These are phyloP conservation scores for Nothoprocta perdicaria DNA, from an alignment of 2,113 vertebrate species.

Conservation along the genomic window DNA sequence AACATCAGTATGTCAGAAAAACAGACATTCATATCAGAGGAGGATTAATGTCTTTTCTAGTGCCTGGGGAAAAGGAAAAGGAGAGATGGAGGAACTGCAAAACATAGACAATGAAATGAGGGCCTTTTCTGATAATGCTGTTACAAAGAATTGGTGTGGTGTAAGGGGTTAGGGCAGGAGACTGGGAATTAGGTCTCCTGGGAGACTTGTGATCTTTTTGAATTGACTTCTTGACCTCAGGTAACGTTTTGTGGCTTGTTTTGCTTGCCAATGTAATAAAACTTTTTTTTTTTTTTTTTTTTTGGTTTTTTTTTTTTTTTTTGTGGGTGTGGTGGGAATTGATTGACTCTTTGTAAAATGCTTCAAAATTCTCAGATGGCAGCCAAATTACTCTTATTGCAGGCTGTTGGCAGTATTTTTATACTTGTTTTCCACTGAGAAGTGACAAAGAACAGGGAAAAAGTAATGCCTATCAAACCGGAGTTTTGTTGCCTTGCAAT, in stretches of 20 bases:
- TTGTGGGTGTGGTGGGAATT: not conserved
- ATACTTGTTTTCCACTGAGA: not conserved
- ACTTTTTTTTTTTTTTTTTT: not conserved
- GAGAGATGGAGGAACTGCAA: not conserved
- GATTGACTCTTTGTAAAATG: not conserved
- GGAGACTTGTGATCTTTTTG: not conserved
- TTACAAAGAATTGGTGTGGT: fast-evolving
- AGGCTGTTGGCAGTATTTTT: not conserved
- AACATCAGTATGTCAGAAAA: not conserved
- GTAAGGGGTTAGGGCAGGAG: not conserved
- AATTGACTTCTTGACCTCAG: not conserved
- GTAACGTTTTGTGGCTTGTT: not conserved
- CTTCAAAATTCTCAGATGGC: not conserved
- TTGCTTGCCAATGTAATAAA: not conserved
- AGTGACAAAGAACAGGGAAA: slow-evolving; percentile 1
- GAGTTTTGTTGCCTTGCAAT: not conserved
- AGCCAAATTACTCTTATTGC: not conserved
- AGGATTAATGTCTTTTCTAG: not conserved
- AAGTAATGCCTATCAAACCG: not conserved
- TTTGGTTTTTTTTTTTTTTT: not conserved
- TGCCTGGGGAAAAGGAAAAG: not conserved
- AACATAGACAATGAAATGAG: not conserved
- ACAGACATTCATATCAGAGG: not conserved
- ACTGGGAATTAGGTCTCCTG: not conserved
- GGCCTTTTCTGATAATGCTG: not conserved